Evolutionary conservation across 2,113 vertebrate species (phyloP), one percentile per base, ranked within the genome.

Genomic region (Anoplopoma fimbria): DNA sequence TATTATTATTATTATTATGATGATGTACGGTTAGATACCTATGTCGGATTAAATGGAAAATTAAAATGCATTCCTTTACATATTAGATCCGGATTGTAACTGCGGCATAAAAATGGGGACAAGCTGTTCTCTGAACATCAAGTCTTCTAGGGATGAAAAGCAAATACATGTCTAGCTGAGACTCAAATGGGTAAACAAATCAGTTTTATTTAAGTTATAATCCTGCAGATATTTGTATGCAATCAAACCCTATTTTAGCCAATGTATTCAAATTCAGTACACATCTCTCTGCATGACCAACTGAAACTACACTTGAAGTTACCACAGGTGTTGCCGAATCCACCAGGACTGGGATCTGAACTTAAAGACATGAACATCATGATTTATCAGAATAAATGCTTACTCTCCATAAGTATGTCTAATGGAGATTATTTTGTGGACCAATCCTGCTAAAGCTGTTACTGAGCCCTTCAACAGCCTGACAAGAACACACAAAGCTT

Each of bases 31-130:
- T 10, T 1, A 47, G 33, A 40, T 38, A 21, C 14, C 49, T 23
- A 4, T 12, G 62, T 78, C 60, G 61, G 77, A 77, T 81, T 42
- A 69, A 21, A 67, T 23, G 9, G 1, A 73, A 15, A n/a, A 77
- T 77, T 65, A 21, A 74, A 49, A 58, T 65, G 31, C 31, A 47
- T 38, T 23, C 10, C 21, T 45, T 29, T 38, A 23, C 34, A 75
- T 36, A 21, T 61, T 9, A 10, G 47, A 51, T 13, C n/a, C 1
- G 6, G 62, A 40, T 45, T n/a, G 21, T 29, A 8, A 12, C 23
- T 29, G 15, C 51, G 25, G 69, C 29, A 29, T 7, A 14, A 15
- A 55, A 63, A 62, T 3, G 1, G 15, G 34, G 64, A 74, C 55
- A 17, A 45, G 53, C 69, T 84, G 82, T 36, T 67, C 60, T 60